Evolutionary conservation across 2,113 vertebrate genomes (phyloP).

Genomic region (Cairina moschata): DNA sequence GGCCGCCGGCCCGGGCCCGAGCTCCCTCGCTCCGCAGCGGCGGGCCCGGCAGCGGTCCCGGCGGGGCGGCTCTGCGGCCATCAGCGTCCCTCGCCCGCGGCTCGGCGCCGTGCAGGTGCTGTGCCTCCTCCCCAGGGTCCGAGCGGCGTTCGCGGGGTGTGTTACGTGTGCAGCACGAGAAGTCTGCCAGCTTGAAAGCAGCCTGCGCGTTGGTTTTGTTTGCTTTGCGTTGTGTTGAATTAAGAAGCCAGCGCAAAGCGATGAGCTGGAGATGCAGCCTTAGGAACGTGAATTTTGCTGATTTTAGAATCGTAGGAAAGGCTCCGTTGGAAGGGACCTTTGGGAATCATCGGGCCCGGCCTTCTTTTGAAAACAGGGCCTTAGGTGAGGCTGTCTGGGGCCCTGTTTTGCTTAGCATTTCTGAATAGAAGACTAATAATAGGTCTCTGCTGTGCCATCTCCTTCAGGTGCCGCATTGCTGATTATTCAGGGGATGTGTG

Average conservation of each 20-base stretch:
- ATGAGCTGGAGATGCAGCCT: rapidly evolving
- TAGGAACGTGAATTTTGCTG: rapidly evolving
- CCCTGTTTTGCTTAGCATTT: no score
- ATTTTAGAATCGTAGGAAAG: rapidly evolving
- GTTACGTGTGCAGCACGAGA: rapidly evolving
- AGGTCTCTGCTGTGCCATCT: not conserved
- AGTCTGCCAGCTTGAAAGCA: not conserved
- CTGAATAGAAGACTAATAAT: rapidly evolving
- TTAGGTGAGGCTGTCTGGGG: rapidly evolving
- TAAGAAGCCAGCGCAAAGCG: rapidly evolving
- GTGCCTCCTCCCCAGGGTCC: rapidly evolving
- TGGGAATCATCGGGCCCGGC: rapidly evolving
- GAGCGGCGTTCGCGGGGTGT: rapidly evolving
- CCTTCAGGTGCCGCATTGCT: not conserved
- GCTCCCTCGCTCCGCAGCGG: not conserved
- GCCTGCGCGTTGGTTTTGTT: no score
- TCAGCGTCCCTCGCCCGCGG: not conserved
- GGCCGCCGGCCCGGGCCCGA: not conserved
- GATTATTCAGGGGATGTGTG: not conserved
- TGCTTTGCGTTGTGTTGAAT: no score
- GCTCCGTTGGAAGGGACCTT: rapidly evolving
- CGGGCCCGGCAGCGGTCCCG: rapidly evolving
- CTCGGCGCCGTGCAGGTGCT: rapidly evolving
- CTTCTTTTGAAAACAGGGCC: not conserved
- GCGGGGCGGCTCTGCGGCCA: not conserved